Conservation (phyloP, 2,797 vertebrate species). For the Propithecus perrieri region DNA sequence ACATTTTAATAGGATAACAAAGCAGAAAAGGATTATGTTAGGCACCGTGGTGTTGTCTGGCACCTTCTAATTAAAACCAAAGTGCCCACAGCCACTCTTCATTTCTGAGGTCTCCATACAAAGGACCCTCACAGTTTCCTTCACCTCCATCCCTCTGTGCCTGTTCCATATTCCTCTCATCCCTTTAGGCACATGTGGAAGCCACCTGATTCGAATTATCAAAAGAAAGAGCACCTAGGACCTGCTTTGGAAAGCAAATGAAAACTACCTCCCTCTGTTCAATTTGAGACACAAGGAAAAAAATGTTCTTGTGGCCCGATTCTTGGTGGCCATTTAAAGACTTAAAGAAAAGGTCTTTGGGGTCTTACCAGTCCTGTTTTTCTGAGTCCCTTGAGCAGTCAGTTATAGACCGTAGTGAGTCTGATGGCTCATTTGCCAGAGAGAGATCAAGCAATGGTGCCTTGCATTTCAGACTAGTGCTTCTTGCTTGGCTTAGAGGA, state of each 20-base stretch:
- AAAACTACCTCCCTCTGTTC: not conserved
- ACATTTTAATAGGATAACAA: constrained; percentile 59
- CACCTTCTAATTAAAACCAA: constrained; percentile 46
- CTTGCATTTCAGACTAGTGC: fast-evolving
- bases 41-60: not conserved
- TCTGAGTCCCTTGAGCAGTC: not conserved
- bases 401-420: not conserved
- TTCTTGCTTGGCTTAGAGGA: not conserved
- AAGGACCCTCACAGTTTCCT: not conserved
- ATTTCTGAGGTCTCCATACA: constrained; percentile 15
- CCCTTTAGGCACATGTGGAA: not conserved
- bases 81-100: not conserved
- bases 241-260: not conserved
- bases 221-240: not conserved
- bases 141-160: not conserved
- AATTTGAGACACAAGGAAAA: not conserved
- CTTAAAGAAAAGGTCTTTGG: not conserved
- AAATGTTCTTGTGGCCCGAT: not conserved
- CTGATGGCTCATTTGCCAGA: not conserved
- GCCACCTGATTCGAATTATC: not conserved
- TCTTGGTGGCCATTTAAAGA: not conserved
- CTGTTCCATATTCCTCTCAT: not conserved
- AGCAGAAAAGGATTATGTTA: constrained; percentile 24
- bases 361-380: not conserved
- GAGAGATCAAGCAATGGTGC: not conserved